phyloP scores from a whole-genome alignment of 2,888 invertebrate genomes.

The Melangyna quadrimaculata region DNA sequence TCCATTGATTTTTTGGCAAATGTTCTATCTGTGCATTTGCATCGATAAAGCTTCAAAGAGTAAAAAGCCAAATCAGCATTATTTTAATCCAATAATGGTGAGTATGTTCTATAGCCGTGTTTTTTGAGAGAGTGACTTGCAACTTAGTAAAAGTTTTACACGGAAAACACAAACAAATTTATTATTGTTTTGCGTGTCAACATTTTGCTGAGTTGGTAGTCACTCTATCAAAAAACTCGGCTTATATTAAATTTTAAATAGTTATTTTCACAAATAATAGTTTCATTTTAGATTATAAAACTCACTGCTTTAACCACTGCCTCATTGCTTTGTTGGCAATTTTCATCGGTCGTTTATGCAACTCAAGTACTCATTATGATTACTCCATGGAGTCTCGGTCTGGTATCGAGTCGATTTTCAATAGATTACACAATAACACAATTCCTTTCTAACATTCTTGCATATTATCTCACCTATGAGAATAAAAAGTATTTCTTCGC shows the following conservation, averaged over 20 bases:
- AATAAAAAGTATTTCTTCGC: slow-evolving; percentile 78
- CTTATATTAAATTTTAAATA: not conserved
- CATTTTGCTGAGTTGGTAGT: no score
- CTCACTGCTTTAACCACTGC: slow-evolving; percentile 78
- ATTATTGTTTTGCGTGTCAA: no score
- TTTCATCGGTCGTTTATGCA: slow-evolving; percentile 90
- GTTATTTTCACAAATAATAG: not conserved
- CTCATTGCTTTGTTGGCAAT: slow-evolving; percentile 86
- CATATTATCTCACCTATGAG: slow-evolving; percentile 78
- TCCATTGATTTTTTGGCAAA: slow-evolving; percentile 89
- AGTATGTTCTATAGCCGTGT: slow-evolving; percentile 25
- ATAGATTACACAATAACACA: slow-evolving; percentile 79
- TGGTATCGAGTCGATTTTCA: slow-evolving; percentile 80
- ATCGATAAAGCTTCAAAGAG: slow-evolving; percentile 79
- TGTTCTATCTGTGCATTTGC: slow-evolving; percentile 85
- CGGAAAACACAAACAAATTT: no score
- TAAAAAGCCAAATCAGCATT: slow-evolving; percentile 72
- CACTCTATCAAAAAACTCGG: no score
- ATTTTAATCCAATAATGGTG: slow-evolving; percentile 74
- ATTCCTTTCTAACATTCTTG: slow-evolving; percentile 76
- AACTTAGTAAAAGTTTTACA: no score
- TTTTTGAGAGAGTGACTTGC: no score
- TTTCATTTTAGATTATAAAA: slow-evolving; percentile 76
- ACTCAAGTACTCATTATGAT: slow-evolving; percentile 89
- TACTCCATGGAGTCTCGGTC: slow-evolving; percentile 84